These are phyloP conservation scores for Circaetus gallicus DNA, from an alignment of 2,113 vertebrate species.

Conservation along the genomic window DNA sequence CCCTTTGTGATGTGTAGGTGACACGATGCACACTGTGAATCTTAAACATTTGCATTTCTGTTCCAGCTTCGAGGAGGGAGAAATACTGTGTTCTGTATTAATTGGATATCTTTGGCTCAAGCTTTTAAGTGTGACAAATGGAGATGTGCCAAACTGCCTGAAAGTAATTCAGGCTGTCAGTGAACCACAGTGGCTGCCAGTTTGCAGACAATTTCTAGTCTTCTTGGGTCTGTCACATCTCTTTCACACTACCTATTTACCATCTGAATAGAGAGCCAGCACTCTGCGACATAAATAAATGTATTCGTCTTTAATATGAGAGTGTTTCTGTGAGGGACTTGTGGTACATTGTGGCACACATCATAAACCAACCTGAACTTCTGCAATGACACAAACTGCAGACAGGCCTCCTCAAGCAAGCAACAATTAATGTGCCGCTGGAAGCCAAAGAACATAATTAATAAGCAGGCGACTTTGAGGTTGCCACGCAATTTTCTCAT, in stretches of 20 bases:
- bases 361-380: background rate
- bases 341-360: background rate
- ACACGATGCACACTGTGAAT: background rate
- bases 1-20: background rate
- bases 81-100: slow-evolving; percentile 59
- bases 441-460: background rate
- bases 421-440: background rate
- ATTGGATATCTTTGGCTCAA: slow-evolving; percentile 62
- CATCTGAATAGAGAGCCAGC: slow-evolving; percentile 57
- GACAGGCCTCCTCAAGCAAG: background rate
- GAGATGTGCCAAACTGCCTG: slow-evolving; percentile 70
- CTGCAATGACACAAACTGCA: slow-evolving; percentile 4
- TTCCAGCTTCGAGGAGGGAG: slow-evolving; percentile 12
- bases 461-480: background rate
- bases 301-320: background rate
- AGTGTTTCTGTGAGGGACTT: background rate
- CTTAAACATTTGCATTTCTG: slow-evolving; percentile 16
- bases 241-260: slow-evolving; percentile 67
- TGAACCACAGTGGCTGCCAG: slow-evolving; percentile 66
- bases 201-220: slow-evolving; percentile 66
- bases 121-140: slow-evolving; percentile 67
- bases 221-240: slow-evolving; percentile 68
- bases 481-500: background rate
- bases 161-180: slow-evolving; percentile 71
- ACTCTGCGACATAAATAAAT: slow-evolving; percentile 39